Conservation (phyloP, 2,113 vertebrate species). For the Genyomyrus donnyi region DNA sequence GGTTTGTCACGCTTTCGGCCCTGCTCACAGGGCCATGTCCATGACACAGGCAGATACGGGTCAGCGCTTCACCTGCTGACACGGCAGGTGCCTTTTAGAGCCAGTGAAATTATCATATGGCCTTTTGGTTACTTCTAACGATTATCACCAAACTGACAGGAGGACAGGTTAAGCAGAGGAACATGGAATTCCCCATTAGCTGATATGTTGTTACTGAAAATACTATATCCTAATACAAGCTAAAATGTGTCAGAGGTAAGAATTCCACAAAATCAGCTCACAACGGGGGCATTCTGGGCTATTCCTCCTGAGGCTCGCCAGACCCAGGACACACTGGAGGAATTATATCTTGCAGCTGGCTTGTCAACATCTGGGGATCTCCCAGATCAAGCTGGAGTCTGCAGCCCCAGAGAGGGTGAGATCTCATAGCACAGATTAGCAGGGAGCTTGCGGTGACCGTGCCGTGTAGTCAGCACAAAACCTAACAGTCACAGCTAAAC, state of each 20-base stretch:
- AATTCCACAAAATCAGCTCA: not conserved
- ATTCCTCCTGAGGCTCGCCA: not conserved
- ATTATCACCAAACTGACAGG: not conserved
- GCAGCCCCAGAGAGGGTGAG: not conserved
- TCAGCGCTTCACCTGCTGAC: not conserved
- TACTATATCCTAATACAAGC: not conserved
- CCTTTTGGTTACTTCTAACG: not conserved
- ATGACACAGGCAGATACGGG: not conserved
- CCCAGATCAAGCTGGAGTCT: not conserved
- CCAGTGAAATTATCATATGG: not conserved
- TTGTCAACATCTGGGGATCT: not conserved
- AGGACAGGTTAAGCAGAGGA: not conserved
- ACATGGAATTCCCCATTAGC: not conserved
- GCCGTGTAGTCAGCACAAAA: not conserved
- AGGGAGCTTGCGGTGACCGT: not conserved
- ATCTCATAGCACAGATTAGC: not conserved
- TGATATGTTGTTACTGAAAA: not conserved
- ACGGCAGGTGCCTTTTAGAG: not conserved
- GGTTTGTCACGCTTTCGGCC: not conserved
- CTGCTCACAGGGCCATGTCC: not conserved
- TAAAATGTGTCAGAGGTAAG: not conserved
- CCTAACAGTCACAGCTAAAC: not conserved
- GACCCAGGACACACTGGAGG: not conserved
- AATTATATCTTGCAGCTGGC: not conserved
- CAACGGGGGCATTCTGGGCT: not conserved